Base-by-base conservation (phyloP, 2,888 invertebrate genomes). In the Notodonta dromedarius region DNA sequence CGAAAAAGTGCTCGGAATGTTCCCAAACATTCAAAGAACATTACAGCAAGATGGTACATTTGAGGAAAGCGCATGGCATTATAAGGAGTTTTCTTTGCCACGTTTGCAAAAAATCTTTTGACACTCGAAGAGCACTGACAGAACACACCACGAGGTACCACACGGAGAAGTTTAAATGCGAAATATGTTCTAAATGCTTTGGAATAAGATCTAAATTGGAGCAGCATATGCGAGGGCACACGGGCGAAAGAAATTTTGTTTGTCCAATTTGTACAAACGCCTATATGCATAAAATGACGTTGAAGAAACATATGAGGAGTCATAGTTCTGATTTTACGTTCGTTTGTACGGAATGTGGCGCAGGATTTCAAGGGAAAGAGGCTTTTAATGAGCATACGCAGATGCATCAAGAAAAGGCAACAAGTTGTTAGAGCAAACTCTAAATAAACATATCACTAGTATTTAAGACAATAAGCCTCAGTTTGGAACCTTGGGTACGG, bases 121-220 rank as follows among this genome's bases (percentile, higher is more conserved):
- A 62, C 0, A 80, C 84, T 0, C 69, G 86, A 40, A 73, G 88
- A 8, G 72, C 80, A 0, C 51, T 87, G 12, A 89, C 88, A 0
- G 85, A 88, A 53, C 89, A 89, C 48, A 69, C 72, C 0, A 88
- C 82, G 0, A 79, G 73, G 59, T 73, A 82, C 6, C 93, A 93
- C 53, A 90, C 92, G 5, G 87, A 93, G 16, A 89, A 87, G 53
- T 92, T 81, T 50, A 89, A 87, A 66, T 94, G 94, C 46, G 84
- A 88, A 56, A 72, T 88, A 2, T 94, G 94, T 59, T 86, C 83
- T 39, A 93, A 92, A 62, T 87, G 89, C 58, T 94, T 94, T 39
- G 80, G 88, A 2, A 88, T 90, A 69, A 85, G 88, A 44, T 91
- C 90, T 4, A 88, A 86, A 72, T 84, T 94, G 8, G 90, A 88